Evolutionary conservation across 2,888 invertebrate genomes (phyloP), one percentile per base, ranked within the genome.

Genomic region (Morinoia aosen): DNA sequence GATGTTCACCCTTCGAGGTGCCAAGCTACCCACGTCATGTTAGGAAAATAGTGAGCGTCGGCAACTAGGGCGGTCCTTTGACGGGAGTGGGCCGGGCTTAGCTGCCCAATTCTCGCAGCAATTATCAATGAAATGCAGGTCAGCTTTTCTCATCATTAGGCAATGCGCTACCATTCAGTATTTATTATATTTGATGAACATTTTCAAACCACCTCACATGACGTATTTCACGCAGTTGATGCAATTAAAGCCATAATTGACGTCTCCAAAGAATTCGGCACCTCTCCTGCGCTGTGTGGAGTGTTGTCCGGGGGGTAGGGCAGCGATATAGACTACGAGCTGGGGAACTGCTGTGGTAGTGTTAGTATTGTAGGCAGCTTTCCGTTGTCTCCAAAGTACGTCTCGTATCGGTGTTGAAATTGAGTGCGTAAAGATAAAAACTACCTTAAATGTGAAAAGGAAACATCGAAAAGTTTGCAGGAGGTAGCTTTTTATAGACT

Each of bases 21-120:
- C 95, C 95, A 95, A 95, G 95, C 95, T 95, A 76, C 95, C 95
- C 95, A 95, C 95, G 95, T 95, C 95, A 95, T 95, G 64, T 64
- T 39, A 95, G 95, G n/a, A 64, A 95, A 61, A 95, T 95, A 95
- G 95, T 95, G 64, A 95, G 95, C 64, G 64, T 39, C 40, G 95
- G 64, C 95, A 76, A 95, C 61, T 48, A 58, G 56, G 95, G 95
- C 61, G 95, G 95, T 76, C 64, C 58, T 39, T 61, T 56, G 48
- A 61, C 56, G 14, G 19, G 48, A n/a, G 64, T 61, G 95, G 95
- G 61, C 61, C 39, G 95, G 95, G 58, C 64, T 95, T 76, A 40
- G 56, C 58, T 95, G 58, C 64, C 61, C 95, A 58, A 61, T 57
- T 95, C 25, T 57, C 14, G 56, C 16, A 93, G 33, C 93, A 93